Base-by-base conservation (phyloP, 1,140 invertebrate genomes). In the Chlorops oryzae region DNA sequence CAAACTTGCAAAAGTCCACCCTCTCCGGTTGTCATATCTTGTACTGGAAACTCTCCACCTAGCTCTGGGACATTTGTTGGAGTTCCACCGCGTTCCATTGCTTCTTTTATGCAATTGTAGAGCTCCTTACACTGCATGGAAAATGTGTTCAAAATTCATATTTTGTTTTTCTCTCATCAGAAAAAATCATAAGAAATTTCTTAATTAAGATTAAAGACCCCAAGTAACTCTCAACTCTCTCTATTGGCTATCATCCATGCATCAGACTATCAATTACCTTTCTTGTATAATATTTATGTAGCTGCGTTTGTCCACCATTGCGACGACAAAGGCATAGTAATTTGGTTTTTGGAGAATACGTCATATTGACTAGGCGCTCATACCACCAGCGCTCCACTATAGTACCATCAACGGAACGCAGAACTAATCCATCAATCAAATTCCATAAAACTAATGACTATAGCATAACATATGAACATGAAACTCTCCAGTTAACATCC, bases 311-410 rank as follows among this genome's bases (percentile, higher is more conserved):
- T 10, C 88, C 90, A 3, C 89, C 90, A 62, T 88, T 90, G 56
- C 87, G 80, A 50, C 89, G 82, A 93, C 96, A 99, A 37, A 99
- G 79, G 75, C 96, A 99, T 40, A 99, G 77, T 13, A 98, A 89
- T 74, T 92, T 90, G 61, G 90, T 98, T 76, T 98, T 98, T 0
- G 96, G 97, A 60, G 94, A 96, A 72, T 96, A 99, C 0, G 96
- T 98, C 93, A 99, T 98, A 68, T 99, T 99, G 10, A 99, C 94
- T 20, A 99, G 78, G 45, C 95, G 79, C 70, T 99, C 96, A 76
- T 94, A 99, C 95, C 96, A 99, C 95, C 96, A 99, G 72, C 89
- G 79, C 70, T 99, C 96, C 41, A 96, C 87, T 59, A 99, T 98
- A 5, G 92, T 86, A 27, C 82, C 82, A 42, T 61, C 63, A 48